A percentile compares a stretch with the other conserved stretches of the same genome.
Conservation (phyloP, 2,888 invertebrate genomes). For the Tinea semifulvella region DNA sequence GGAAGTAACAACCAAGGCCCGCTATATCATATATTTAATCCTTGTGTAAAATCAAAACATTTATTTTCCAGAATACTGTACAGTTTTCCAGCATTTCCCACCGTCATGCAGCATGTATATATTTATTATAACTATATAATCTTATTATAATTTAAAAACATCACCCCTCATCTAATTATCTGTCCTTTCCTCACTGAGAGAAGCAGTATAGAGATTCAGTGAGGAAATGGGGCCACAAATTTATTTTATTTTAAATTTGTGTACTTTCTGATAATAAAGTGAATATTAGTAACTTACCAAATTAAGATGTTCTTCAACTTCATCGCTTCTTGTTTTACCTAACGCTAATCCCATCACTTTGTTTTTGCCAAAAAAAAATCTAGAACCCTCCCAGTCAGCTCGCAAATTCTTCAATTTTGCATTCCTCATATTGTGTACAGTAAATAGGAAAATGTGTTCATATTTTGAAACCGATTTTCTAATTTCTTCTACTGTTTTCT, state of each 20-base stretch:
- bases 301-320: constrained; percentile 83
- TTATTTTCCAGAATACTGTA: no score
- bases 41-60: no score
- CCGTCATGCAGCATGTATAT: no score
- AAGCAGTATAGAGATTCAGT: no score
- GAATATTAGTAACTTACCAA: constrained; percentile 55
- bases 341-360: constrained; percentile 93
- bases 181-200: no score
- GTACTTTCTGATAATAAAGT: neutral
- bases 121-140: no score
- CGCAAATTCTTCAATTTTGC: constrained; percentile 87
- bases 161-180: no score
- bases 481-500: constrained; percentile 89
- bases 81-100: no score
- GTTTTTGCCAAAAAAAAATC: constrained; percentile 98
- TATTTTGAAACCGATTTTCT: constrained; percentile 83
- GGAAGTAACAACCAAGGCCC: no score
- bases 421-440: constrained; percentile 92
- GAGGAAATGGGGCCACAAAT: no score
- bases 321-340: constrained; percentile 83
- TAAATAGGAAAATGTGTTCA: constrained; percentile 87
- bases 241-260: no score
- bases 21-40: no score
- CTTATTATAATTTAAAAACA: neutral
- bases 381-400: constrained; percentile 88